Conservation (phyloP, 2,888 invertebrate genomes). For the Lissocephala sabroskyi region DNA sequence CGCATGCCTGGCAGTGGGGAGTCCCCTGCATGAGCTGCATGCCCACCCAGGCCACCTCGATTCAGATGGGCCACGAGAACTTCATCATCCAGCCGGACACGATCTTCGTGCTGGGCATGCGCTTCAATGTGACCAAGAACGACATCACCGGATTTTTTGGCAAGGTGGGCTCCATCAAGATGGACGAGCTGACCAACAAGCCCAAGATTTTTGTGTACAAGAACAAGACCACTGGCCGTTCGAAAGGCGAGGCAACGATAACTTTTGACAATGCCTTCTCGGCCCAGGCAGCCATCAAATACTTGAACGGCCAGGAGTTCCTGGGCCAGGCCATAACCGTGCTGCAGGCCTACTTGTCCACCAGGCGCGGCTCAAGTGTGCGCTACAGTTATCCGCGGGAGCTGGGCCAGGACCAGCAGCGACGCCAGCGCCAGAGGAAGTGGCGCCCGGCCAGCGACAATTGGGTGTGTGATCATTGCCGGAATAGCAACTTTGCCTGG, state of each 20-base stretch:
- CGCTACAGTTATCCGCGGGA: conserved; percentile 35
- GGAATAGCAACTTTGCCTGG: conserved; percentile 52
- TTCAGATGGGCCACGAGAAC: conserved; percentile 34
- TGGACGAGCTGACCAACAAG: conserved; percentile 31
- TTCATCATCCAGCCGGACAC: conserved; percentile 37
- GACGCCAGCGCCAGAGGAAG: conserved; percentile 26
- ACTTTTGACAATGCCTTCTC: conserved; percentile 33
- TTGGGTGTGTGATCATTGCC: conserved; percentile 40
- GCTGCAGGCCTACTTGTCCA: conserved; percentile 44
- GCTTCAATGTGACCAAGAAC: conserved; percentile 40
- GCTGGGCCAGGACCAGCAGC: conserved; percentile 14
- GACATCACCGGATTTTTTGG: conserved; percentile 43
- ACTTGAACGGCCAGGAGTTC: conserved; percentile 32
- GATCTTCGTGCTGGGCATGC: conserved; percentile 47
- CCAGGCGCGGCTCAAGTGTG: conserved; percentile 27
- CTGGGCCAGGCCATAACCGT: conserved; percentile 35
- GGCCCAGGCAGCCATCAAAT: conserved; percentile 41
- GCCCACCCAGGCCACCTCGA: not conserved
- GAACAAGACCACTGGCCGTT: conserved; percentile 43
- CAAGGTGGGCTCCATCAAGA: conserved; percentile 31
- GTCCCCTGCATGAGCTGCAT: not conserved
- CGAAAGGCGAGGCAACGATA: conserved; percentile 51
- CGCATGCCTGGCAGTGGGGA: conserved; percentile 10
- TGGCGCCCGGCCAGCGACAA: conserved; percentile 52
- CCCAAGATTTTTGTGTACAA: conserved; percentile 54